phyloP scores from a whole-genome alignment of 2,888 invertebrate genomes.

The Andrena flavipes region DNA sequence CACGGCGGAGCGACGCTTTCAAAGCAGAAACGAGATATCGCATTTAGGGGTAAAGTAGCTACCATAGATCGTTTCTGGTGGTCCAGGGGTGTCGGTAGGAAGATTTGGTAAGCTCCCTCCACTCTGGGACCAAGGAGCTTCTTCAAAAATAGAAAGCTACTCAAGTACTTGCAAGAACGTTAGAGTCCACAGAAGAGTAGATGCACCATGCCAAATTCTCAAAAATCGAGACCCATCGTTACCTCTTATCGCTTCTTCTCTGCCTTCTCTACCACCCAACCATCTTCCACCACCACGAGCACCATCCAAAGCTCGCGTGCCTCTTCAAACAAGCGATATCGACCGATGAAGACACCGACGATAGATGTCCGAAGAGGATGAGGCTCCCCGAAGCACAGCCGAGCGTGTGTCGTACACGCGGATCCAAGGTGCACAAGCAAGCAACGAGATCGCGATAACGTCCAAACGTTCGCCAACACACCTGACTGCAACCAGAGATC shows the following conservation, averaged over 20 bases:
- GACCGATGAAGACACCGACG: neutral
- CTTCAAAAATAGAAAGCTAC: too few relatives aligned
- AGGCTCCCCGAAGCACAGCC: neutral
- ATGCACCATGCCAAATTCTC: too few relatives aligned
- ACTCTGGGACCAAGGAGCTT: too few relatives aligned
- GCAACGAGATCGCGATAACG: conserved; percentile 74
- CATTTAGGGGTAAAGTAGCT: neutral
- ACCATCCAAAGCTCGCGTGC: conserved; percentile 17
- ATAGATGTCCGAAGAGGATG: conserved; percentile 11
- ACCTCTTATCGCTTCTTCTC: too few relatives aligned
- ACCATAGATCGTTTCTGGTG: too few relatives aligned
- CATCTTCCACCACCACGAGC: neutral
- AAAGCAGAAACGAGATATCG: neutral
- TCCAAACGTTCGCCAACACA: conserved; percentile 70
- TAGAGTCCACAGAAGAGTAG: too few relatives aligned
- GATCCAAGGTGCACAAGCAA: conserved; percentile 49
- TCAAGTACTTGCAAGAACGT: too few relatives aligned
- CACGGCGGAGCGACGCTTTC: neutral
- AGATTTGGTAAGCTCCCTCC: too few relatives aligned
- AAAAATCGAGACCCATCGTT: too few relatives aligned
- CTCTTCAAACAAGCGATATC: conserved; percentile 32
- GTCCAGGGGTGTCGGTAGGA: too few relatives aligned
- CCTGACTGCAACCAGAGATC: conserved; percentile 81
- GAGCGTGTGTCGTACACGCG: conserved; percentile 12
- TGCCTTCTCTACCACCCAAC: too few relatives aligned